Conservation (phyloP, 30 jellyfish, hydroid and myxozoan species). For the Hydra vulgaris region DNA sequence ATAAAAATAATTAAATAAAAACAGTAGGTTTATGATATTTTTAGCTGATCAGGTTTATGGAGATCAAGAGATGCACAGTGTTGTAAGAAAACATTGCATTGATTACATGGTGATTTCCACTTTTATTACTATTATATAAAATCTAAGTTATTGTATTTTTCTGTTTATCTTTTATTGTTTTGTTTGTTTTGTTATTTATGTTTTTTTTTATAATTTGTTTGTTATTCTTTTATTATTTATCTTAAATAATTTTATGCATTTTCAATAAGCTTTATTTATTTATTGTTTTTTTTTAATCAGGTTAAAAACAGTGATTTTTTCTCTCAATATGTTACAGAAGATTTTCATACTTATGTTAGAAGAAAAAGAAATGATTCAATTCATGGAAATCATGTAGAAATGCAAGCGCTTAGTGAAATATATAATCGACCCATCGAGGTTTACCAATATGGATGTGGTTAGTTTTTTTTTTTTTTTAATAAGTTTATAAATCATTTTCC, state of each 20-base stretch:
- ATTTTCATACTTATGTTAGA: slow-evolving; percentile 66
- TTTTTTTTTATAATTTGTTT: no score
- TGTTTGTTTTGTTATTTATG: neutral
- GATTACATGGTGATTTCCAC: slow-evolving; percentile 97
- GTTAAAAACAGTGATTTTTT: slow-evolving; percentile 75
- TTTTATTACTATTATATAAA: no score
- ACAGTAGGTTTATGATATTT: no score
- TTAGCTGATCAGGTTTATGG: slow-evolving; percentile 98
- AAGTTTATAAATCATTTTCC: neutral
- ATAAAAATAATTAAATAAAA: no score
- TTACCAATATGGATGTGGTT: slow-evolving; percentile 66
- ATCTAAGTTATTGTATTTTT: no score
- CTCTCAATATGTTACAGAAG: slow-evolving; percentile 91
- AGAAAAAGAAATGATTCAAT: slow-evolving; percentile 76
- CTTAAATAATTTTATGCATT: no score
- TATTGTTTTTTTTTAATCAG: slow-evolving; percentile 29
- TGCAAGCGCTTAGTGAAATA: slow-evolving; percentile 93
- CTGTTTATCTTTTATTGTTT: neutral
- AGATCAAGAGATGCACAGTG: slow-evolving; percentile 97
- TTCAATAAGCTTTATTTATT: no score
- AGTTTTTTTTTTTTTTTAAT: neutral
- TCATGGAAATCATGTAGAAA: slow-evolving; percentile 94
- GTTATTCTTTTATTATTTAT: no score
- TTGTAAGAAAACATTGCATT: slow-evolving; percentile 88
- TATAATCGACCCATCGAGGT: slow-evolving; percentile 88